Evolutionary conservation across 2,797 vertebrate genomes (phyloP).

Genomic region (Gallinago stenura): DNA sequence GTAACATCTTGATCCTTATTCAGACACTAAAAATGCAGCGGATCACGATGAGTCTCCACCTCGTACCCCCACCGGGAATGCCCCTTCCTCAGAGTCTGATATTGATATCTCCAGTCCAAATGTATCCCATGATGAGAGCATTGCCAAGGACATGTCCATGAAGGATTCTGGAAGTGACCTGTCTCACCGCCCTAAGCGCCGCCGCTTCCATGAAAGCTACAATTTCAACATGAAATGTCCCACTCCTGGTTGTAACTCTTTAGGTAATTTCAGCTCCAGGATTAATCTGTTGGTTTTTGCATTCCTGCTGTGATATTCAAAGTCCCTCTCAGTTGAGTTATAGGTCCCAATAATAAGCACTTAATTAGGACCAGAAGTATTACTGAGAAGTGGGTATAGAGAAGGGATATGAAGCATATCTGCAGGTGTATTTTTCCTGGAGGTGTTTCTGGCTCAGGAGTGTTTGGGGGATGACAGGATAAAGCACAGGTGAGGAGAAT

Average conservation of each 20-base stretch:
- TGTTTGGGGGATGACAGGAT: background rate
- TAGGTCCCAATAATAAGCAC: accelerated
- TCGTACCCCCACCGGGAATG: constrained; percentile 96
- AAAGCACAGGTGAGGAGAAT: background rate
- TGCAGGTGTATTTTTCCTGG: background rate
- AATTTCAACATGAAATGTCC: constrained; percentile 99
- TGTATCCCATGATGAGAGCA: constrained; percentile 94
- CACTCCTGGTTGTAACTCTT: constrained; percentile 97
- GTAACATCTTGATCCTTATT: constrained; percentile 34
- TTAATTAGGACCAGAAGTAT: background rate
- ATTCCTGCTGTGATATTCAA: background rate
- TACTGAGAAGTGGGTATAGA: background rate
- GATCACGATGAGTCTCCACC: constrained; percentile 98
- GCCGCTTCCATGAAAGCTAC: constrained; percentile 98
- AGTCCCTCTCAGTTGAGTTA: background rate
- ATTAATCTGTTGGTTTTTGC: background rate
- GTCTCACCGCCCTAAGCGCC: constrained; percentile 94
- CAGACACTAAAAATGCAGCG: constrained; percentile 90
- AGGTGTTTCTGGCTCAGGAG: background rate
- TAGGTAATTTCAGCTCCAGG: constrained; percentile 80
- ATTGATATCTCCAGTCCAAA: constrained; percentile 98
- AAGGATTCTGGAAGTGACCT: constrained; percentile 97
- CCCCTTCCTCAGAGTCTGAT: constrained; percentile 98
- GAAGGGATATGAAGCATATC: accelerated
- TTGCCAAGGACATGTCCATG: constrained; percentile 91